Base-by-base conservation (phyloP, 2,888 invertebrate species). In the Elysia crispata region DNA sequence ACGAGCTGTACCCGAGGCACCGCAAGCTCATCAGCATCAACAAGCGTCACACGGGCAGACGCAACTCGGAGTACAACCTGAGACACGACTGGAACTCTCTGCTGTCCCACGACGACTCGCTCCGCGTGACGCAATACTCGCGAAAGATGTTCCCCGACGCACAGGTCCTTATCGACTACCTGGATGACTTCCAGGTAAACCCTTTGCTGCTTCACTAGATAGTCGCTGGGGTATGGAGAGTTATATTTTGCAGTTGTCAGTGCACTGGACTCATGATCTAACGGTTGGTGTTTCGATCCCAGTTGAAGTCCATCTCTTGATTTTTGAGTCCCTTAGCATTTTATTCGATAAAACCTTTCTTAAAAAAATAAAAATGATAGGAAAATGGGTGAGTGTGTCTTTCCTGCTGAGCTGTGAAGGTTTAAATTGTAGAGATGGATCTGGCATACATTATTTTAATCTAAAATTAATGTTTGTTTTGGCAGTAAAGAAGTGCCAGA, bases 71-170 rank as follows among this genome's bases (percentile, higher is more conserved):
- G 82, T 92, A 92, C 85, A 92, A 92, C 83, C 80, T 92, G 75
- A 86, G 92, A 0, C 92, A 92, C 81, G 92, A 92, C 85, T 92
- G 92, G 92, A 93, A 92, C 85, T 92, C 92, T 0, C 86, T 92
- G 28, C 82, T 93, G 33, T 89, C 89, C 60, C 88, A 92, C 79
- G 90, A 91, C 77, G 86, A 87, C 15, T 70, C 67, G 28, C 84
- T 91, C 1, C 82, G 83, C 18, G 82, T 89, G 76, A 84, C 82
- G 30, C 75, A 67, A 23, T 81, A 82, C 76, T 79, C 82, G 25
- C 57, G 49, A 64, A 85, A 86, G 28, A 88, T 90, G 85, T 92
- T 91, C 78, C 91, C 90, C 0, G 81, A 84, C 31, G 87, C 91
- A 0, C 89, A 91, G 62, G 78, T 77, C 5, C 83, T 92, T 83